Evolutionary conservation across 2,113 vertebrate species (phyloP).

Genomic region (Dolichotis patagonum): DNA sequence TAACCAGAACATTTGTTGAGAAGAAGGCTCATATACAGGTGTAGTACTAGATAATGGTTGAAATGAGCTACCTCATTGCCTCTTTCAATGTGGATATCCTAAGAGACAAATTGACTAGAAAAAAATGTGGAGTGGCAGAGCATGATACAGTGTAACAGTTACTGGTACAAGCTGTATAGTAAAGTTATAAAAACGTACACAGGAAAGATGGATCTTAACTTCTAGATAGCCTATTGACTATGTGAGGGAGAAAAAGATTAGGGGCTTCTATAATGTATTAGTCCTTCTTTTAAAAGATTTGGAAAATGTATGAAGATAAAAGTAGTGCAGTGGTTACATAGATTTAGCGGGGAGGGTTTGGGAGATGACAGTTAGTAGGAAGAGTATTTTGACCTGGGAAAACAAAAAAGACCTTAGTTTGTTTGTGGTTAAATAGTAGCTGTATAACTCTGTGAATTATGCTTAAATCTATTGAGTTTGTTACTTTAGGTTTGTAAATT

Average conservation of each 20-base stretch:
- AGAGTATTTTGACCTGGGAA: neutral
- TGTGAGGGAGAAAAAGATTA: neutral
- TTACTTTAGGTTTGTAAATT: neutral
- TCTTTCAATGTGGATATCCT: neutral
- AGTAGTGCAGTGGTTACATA: neutral
- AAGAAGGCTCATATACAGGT: neutral
- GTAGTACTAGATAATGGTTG: neutral
- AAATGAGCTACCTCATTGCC: neutral
- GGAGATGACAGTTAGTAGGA: neutral
- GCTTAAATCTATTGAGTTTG: neutral
- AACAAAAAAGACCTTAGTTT: neutral
- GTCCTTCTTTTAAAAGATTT: neutral
- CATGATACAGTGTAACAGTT: neutral
- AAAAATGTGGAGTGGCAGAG: neutral
- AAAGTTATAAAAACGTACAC: neutral
- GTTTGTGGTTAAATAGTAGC: neutral
- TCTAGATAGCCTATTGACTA: neutral
- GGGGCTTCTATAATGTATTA: neutral
- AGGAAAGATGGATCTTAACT: neutral
- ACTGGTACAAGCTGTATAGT: neutral
- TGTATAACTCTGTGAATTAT: neutral
- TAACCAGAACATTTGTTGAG: neutral
- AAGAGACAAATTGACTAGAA: neutral
- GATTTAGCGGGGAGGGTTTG: neutral
- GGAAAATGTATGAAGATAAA: neutral